A percentile compares a stretch with the other conserved stretches of the same genome.
Conservation (phyloP, 2,113 vertebrate species). For the Anolis sagrei region DNA sequence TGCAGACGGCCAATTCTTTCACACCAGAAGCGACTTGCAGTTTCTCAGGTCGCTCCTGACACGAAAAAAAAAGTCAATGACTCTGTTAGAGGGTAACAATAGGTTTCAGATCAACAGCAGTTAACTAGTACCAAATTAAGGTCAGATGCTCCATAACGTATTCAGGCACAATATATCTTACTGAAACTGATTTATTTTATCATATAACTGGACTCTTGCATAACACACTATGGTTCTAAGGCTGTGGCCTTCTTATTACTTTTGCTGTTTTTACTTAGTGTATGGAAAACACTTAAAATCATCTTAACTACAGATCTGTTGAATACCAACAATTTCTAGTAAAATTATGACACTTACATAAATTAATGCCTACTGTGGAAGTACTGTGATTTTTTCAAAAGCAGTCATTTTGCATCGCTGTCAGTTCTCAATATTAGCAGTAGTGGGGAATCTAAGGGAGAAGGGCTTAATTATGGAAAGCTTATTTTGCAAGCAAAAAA, state of each 20-base stretch:
- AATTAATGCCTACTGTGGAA: neutral
- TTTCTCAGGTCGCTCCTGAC: no score
- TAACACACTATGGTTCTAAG: neutral
- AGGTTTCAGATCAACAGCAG: neutral
- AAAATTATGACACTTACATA: neutral
- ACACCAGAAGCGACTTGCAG: no score
- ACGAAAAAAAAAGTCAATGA: no score
- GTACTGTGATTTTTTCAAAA: slow-evolving; percentile 8
- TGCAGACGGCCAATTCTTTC: no score
- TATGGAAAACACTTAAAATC: no score
- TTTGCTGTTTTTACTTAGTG: neutral
- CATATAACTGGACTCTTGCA: neutral
- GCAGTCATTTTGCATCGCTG: neutral
- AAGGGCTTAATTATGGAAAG: neutral
- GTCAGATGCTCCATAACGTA: neutral
- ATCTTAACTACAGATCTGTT: neutral
- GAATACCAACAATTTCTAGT: neutral
- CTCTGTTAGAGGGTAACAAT: no score
- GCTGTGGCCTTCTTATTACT: neutral
- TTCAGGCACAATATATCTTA: neutral
- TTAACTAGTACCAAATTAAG: neutral
- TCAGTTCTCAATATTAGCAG: neutral
- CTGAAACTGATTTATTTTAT: neutral
- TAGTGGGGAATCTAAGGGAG: neutral
- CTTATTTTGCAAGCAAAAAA: slow-evolving; percentile 14